Evolutionary conservation across 1,140 invertebrate species (phyloP).

Genomic region (Ganaspis sp.): DNA sequence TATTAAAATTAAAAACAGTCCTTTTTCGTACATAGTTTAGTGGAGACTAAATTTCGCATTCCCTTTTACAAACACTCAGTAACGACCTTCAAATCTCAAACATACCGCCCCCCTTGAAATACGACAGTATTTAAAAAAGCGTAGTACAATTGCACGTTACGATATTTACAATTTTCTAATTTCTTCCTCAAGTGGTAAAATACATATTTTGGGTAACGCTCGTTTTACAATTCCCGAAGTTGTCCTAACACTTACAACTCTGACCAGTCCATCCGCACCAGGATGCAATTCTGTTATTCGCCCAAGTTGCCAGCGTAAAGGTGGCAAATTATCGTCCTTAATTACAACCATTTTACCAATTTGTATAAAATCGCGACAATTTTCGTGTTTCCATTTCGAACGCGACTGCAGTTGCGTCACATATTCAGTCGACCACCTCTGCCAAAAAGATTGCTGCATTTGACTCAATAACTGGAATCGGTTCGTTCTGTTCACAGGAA

Average conservation of each 20-base stretch:
- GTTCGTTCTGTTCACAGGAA: neutral
- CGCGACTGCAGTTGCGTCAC: neutral
- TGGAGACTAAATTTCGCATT: too few species aligned
- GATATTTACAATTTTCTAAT: too few species aligned
- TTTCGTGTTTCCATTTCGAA: constrained; percentile 3
- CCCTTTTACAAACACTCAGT: too few species aligned
- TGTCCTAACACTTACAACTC: neutral
- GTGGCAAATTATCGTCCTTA: constrained; percentile 6
- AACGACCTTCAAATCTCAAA: too few species aligned
- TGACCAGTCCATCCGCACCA: neutral
- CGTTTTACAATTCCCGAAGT: neutral
- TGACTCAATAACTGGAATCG: neutral
- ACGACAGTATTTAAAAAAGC: too few species aligned
- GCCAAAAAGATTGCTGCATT: constrained; percentile 26
- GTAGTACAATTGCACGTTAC: too few species aligned
- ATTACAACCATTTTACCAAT: constrained; percentile 10
- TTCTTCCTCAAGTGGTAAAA: neutral
- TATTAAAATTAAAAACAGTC: too few species aligned
- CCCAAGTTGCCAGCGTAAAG: neutral
- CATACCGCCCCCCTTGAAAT: too few species aligned
- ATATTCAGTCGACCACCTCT: constrained; percentile 13
- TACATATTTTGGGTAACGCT: neutral
- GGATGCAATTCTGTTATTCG: neutral
- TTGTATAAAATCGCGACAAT: neutral
- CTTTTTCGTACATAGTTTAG: too few species aligned